phyloP scores from a whole-genome alignment of 1,140 invertebrate genomes.

The Temnothorax nylanderi region DNA sequence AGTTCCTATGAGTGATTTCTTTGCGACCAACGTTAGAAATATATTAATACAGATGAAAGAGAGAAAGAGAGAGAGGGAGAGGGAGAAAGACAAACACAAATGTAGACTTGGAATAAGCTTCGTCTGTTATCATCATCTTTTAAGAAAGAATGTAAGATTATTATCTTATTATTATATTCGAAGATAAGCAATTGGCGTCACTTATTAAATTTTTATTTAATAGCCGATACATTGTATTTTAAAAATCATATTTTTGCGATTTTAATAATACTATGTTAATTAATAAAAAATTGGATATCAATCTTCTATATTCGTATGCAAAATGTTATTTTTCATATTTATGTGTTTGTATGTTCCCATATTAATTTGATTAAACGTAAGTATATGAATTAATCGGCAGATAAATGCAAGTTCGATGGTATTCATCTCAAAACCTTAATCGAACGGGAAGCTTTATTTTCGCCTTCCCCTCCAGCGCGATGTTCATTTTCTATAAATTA shows the following conservation, averaged over 20 bases:
- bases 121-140: not conserved
- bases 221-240: not conserved
- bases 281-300: not conserved
- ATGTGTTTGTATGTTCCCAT: too few species aligned
- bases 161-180: not conserved
- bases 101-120: not conserved
- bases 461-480: not conserved
- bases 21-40: not conserved
- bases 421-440: constrained; percentile 35
- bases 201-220: not conserved
- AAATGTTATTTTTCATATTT: not conserved
- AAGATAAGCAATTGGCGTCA: not conserved
- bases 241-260: not conserved
- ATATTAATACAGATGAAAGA: not conserved
- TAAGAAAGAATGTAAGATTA: not conserved
- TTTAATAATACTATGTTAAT: not conserved
- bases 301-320: not conserved
- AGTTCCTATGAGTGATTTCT: not conserved
- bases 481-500: constrained; percentile 58
- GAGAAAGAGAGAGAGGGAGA: not conserved
- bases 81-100: not conserved
- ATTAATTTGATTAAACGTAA: not conserved
- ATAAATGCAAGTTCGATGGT: constrained; percentile 27
- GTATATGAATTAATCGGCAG: not conserved
- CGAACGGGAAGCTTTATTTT: constrained; percentile 56